A percentile compares a stretch with the other conserved stretches of the same genome.
These are phyloP conservation scores for Scaptomyza flava DNA, from an alignment of 2,888 invertebrate species.

Conservation along the genomic window DNA sequence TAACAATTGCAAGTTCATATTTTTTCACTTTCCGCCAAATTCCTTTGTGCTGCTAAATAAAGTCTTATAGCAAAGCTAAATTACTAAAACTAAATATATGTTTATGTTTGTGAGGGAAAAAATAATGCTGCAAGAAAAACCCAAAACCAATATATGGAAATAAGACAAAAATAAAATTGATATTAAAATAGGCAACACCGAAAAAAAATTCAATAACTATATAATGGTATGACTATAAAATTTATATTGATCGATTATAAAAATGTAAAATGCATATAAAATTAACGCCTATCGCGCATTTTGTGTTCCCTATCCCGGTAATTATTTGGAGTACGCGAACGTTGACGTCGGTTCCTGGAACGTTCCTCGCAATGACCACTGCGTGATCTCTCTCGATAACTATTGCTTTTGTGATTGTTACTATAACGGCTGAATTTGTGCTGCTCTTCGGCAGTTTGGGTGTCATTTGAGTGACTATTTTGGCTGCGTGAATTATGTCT, in stretches of 20 bases:
- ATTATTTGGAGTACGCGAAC: constrained; percentile 47
- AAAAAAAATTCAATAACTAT: neutral
- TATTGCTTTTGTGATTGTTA: constrained; percentile 19
- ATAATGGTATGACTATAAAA: neutral
- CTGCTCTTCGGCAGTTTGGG: constrained; percentile 7
- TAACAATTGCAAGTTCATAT: constrained; percentile 10
- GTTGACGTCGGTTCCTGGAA: constrained; percentile 46
- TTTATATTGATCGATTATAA: constrained; percentile 32
- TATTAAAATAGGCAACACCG: neutral
- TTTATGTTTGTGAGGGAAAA: neutral
- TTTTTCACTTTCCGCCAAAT: constrained; percentile 25
- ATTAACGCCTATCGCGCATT: constrained; percentile 48
- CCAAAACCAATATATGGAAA: too few species aligned
- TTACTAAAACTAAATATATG: neutral
- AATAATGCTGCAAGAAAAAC: too few species aligned
- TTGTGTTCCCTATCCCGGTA: constrained; percentile 39
- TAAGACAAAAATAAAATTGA: neutral
- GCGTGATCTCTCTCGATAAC: constrained; percentile 38
- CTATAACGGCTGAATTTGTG: constrained; percentile 25
- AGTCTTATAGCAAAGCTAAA: constrained; percentile 60
- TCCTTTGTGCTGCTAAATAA: constrained; percentile 51
- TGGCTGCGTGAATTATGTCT: constrained; percentile 1
- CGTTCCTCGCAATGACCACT: constrained; percentile 42
- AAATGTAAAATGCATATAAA: constrained; percentile 37
- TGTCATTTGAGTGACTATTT: constrained; percentile 13